These are phyloP conservation scores for Nomada hirtipes DNA, from an alignment of 2,888 invertebrate species.

Conservation along the genomic window DNA sequence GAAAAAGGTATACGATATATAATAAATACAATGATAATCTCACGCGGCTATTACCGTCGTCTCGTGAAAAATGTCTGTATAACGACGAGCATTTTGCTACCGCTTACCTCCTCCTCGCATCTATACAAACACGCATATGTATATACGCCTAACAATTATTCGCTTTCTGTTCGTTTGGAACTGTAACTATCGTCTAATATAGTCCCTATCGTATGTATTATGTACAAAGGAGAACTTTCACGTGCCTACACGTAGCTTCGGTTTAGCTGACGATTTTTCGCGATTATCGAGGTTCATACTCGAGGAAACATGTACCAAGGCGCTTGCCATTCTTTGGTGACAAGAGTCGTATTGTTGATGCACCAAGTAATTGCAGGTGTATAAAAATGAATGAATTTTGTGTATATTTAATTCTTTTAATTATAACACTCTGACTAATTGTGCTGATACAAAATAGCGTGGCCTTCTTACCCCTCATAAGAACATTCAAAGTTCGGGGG, in stretches of 20 bases:
- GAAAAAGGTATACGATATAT: constrained; percentile 49
- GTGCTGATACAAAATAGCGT: not conserved
- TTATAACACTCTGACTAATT: not conserved
- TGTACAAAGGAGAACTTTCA: constrained; percentile 63
- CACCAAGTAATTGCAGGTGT: constrained; percentile 30
- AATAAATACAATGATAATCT: constrained; percentile 62
- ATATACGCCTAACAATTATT: constrained; percentile 33
- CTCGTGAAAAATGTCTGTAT: not conserved
- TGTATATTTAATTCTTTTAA: not conserved
- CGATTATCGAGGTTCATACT: constrained; percentile 12
- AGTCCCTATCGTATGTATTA: constrained; percentile 50
- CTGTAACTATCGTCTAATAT: constrained; percentile 49
- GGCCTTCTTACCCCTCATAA: no score
- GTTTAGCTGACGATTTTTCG: not conserved
- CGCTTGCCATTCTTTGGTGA: not conserved
- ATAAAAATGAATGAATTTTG: constrained; percentile 14
- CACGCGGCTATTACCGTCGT: constrained; percentile 21
- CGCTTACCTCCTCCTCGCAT: constrained; percentile 23
- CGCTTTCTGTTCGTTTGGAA: constrained; percentile 26
- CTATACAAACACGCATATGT: constrained; percentile 62
- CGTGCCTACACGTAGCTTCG: constrained; percentile 20
- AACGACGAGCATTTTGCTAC: not conserved
- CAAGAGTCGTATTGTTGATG: not conserved
- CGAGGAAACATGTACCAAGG: not conserved
- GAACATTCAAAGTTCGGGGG: not conserved